Percentiles rank a stretch among this genome's conserved stretches.
Evolutionary conservation across 2,797 vertebrate species (phyloP).

Genomic region (Microtus californicus): DNA sequence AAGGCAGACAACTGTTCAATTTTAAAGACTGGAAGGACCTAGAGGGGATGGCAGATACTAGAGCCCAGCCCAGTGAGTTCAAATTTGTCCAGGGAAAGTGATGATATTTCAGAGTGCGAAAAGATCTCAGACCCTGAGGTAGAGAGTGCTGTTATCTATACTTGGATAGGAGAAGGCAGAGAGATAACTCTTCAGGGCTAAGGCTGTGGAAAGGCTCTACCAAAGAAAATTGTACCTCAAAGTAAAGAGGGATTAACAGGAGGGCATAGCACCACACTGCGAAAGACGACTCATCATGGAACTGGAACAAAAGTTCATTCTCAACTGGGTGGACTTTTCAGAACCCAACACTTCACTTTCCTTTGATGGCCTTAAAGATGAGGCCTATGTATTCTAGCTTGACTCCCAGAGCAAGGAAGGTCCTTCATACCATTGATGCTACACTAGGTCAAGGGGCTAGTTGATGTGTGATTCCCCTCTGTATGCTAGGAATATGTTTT

Average conservation of each 20-base stretch:
- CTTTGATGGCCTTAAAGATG: neutral
- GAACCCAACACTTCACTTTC: neutral
- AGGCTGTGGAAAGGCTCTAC: neutral
- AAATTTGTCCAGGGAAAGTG: too few relatives aligned
- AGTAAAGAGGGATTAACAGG: neutral
- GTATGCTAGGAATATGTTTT: too few relatives aligned
- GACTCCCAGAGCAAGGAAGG: neutral
- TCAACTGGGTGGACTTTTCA: neutral
- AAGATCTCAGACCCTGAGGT: neutral
- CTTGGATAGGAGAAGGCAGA: neutral
- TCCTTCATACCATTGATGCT: neutral
- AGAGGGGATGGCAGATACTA: neutral
- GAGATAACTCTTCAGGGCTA: neutral
- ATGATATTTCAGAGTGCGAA: neutral
- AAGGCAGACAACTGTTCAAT: neutral
- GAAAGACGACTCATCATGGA: neutral
- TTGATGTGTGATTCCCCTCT: too few relatives aligned
- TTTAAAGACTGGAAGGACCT: neutral
- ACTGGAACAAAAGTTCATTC: neutral
- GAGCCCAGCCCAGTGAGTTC: neutral
- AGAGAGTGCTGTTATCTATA: neutral
- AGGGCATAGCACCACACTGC: neutral
- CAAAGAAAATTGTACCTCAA: neutral
- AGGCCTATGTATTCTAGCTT: neutral
- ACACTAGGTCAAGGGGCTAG: neutral